These are phyloP conservation scores for Hirtodrosophila histrioides DNA, from an alignment of 2,888 invertebrate genomes.

Conservation along the genomic window DNA sequence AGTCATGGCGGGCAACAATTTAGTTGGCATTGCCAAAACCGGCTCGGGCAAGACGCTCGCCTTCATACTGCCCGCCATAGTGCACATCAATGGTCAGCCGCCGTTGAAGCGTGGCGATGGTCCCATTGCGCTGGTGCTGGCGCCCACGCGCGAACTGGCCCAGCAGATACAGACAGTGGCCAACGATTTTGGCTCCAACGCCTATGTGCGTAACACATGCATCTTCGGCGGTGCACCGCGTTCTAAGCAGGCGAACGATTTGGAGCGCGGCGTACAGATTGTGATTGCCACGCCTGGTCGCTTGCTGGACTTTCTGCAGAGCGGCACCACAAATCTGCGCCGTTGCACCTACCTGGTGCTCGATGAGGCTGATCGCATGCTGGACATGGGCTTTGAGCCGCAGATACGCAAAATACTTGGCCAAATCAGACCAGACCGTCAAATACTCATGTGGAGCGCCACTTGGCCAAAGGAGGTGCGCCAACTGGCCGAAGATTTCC, in stretches of 20 bases:
- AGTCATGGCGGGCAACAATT: constrained; percentile 91
- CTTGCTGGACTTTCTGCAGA: constrained; percentile 93
- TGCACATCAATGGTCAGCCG: constrained; percentile 93
- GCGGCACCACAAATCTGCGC: constrained; percentile 89
- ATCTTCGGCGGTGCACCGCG: constrained; percentile 97
- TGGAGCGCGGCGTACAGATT: constrained; percentile 92
- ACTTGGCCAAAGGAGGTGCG: constrained; percentile 99
- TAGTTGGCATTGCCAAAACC: constrained; percentile 94
- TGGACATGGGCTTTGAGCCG: constrained; percentile 99
- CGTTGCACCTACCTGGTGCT: constrained; percentile 93
- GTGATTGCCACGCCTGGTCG: constrained; percentile 96
- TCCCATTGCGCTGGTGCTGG: constrained; percentile 92
- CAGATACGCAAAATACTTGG: constrained; percentile 97
- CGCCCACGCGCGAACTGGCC: constrained; percentile 91
- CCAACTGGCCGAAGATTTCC: constrained; percentile 95
- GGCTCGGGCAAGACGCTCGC: constrained; percentile 93
- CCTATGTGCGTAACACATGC: constrained; percentile 92
- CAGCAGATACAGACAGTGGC: constrained; percentile 94
- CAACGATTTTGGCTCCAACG: constrained; percentile 90
- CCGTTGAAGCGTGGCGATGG: constrained; percentile 91
- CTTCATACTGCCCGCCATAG: constrained; percentile 92
- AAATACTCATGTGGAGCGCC: constrained; percentile 99
- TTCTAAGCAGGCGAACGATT: constrained; percentile 89
- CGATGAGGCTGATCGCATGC: constrained; percentile 97
- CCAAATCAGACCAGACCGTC: constrained; percentile 96